Evolutionary conservation across 2,113 vertebrate genomes (phyloP).

Genomic region (Morone chrysops): DNA sequence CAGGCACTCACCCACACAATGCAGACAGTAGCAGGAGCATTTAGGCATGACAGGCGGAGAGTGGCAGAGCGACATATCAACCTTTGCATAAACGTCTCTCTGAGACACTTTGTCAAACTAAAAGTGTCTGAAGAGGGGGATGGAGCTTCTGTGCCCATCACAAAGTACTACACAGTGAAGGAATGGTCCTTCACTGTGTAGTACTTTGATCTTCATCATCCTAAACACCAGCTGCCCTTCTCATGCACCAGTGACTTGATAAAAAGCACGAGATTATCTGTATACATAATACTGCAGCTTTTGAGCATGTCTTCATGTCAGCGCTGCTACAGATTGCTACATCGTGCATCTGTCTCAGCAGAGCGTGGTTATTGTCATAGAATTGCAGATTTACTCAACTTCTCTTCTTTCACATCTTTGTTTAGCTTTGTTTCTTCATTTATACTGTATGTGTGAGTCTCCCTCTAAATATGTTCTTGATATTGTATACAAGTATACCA

Average conservation of each 20-base stretch:
- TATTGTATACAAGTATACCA: not conserved
- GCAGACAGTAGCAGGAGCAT: conserved; percentile 4
- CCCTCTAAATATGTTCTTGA: not conserved
- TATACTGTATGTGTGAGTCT: not conserved
- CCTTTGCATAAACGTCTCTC: conserved; percentile 24
- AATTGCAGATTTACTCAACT: not conserved
- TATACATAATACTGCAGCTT: not conserved
- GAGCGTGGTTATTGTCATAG: not conserved
- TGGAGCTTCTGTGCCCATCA: not conserved
- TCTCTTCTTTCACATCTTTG: not conserved
- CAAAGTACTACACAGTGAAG: not conserved
- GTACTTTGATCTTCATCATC: not conserved
- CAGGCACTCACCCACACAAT: not conserved
- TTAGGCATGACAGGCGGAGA: not conserved
- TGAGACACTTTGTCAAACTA: conserved; percentile 16
- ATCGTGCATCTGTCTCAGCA: not conserved
- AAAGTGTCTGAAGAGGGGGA: conserved; percentile 4
- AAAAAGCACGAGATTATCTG: not conserved
- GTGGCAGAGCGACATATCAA: conserved; percentile 10
- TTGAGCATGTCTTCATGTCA: not conserved
- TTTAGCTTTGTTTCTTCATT: not conserved
- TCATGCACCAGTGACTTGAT: not conserved
- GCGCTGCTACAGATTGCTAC: not conserved
- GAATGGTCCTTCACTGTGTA: not conserved
- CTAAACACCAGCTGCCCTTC: not conserved